Evolutionary conservation across 1,140 invertebrate genomes (phyloP).

Genomic region (Triops cancriformis): DNA sequence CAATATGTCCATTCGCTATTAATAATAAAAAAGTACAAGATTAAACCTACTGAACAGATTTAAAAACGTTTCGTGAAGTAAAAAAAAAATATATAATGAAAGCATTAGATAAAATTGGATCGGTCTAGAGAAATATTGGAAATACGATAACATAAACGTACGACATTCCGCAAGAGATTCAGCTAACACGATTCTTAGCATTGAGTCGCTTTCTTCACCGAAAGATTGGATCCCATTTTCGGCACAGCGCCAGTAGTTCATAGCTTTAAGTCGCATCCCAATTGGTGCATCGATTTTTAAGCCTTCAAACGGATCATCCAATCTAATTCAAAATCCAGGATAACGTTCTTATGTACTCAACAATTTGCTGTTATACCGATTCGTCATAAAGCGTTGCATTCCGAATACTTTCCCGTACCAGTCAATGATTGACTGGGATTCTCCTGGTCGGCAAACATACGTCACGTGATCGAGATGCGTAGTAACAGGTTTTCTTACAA

Average conservation of each 20-base stretch:
- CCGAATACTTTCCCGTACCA: constrained; percentile 46
- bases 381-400: constrained; percentile 45
- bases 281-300: constrained; percentile 40
- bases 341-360: neutral
- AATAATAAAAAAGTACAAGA: neutral
- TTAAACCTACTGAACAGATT: neutral
- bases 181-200: constrained; percentile 44
- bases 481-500: neutral
- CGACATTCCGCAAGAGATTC: constrained; percentile 43
- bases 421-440: constrained; percentile 37
- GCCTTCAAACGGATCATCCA: constrained; percentile 38
- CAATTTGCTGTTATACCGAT: constrained; percentile 37
- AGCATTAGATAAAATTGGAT: neutral
- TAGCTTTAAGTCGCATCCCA: constrained; percentile 41
- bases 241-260: constrained; percentile 48
- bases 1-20: constrained; percentile 42
- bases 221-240: constrained; percentile 39
- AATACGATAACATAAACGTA: constrained; percentile 31
- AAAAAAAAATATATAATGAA: constrained; percentile 14
- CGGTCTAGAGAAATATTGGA: neutral
- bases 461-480: constrained; percentile 46
- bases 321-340: constrained; percentile 28
- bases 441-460: constrained; percentile 39
- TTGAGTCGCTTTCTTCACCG: constrained; percentile 24
- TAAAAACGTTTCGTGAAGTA: neutral